Conservation (phyloP, 2,113 vertebrate genomes). For the Mystacornis crossleyi region DNA sequence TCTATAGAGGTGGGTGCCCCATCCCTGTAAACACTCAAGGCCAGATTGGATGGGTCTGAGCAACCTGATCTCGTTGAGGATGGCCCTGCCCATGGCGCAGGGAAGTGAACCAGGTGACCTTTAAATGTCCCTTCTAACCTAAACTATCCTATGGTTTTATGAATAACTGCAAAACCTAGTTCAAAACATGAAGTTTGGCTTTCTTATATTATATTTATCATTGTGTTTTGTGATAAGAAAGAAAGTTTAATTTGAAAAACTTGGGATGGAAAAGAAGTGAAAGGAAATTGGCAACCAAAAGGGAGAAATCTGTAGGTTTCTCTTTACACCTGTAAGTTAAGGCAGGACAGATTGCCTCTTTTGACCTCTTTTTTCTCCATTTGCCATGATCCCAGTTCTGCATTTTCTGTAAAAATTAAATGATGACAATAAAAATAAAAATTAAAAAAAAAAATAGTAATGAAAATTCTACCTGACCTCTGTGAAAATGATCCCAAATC, state of each 20-base stretch:
- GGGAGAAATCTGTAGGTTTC: background rate
- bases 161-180: background rate
- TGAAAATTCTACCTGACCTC: background rate
- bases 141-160: background rate
- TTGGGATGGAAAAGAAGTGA: background rate
- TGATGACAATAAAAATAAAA: no score
- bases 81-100: background rate
- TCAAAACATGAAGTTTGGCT: background rate
- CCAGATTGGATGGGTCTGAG: background rate
- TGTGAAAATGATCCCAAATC: background rate
- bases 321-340: background rate
- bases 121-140: background rate
- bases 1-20: background rate
- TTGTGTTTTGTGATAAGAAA: background rate
- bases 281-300: background rate
- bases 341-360: background rate
- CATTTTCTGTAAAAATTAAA: background rate
- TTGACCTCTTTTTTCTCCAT: background rate
- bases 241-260: background rate
- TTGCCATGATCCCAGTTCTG: background rate
- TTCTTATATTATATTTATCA: background rate
- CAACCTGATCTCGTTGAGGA: background rate
- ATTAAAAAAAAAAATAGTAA: no score
- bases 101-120: background rate
- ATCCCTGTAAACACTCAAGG: background rate